phyloP scores from a whole-genome alignment of 2,888 invertebrate genomes.

The Epinotia demarniana region DNA sequence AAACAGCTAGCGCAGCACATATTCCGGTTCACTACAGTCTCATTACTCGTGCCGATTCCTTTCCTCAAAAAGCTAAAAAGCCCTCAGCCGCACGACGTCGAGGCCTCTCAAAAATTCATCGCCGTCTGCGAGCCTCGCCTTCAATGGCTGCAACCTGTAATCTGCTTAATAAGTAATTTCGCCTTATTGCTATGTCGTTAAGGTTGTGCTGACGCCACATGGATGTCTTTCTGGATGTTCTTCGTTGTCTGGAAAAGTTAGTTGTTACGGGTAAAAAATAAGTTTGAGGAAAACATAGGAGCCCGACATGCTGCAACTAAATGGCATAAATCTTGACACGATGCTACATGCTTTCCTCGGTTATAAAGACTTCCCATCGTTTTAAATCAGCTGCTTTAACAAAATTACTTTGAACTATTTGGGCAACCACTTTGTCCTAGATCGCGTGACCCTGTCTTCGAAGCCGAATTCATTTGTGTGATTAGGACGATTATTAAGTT shows the following conservation, averaged over 20 bases:
- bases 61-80: conserved; percentile 5
- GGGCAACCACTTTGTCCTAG: too few species aligned
- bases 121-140: conserved; percentile 38
- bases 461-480: too few species aligned
- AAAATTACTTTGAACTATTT: too few species aligned
- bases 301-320: too few species aligned
- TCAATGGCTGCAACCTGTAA: conserved; percentile 24
- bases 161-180: conserved; percentile 40
- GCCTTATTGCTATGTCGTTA: background rate
- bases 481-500: too few species aligned
- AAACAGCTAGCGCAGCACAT: conserved; percentile 7
- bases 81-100: conserved; percentile 13
- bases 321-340: too few species aligned
- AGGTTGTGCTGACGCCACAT: background rate
- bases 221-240: background rate
- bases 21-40: conserved; percentile 11
- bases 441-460: too few species aligned
- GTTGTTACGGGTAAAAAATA: background rate
- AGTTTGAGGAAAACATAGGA: too few species aligned
- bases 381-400: too few species aligned
- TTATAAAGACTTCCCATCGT: too few species aligned
- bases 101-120: conserved; percentile 47
- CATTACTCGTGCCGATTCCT: conserved; percentile 6
- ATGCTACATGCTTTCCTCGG: too few species aligned
- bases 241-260: background rate